Conservation (phyloP, 2,888 invertebrate species). For the Lasius platythorax region DNA sequence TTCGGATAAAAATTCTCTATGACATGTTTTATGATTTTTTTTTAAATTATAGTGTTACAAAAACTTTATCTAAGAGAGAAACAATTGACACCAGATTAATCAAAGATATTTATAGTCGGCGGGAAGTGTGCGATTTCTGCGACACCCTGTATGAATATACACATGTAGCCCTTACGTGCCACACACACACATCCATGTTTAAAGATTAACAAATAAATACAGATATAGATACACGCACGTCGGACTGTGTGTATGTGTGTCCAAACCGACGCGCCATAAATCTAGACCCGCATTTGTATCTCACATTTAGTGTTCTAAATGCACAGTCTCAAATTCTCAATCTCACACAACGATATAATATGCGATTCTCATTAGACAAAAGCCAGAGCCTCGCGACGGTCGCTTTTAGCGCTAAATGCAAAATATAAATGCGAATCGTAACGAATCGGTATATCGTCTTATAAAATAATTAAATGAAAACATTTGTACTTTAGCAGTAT, state of each 20-base stretch:
- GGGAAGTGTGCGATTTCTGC: slow-evolving; percentile 18
- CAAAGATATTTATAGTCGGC: not conserved
- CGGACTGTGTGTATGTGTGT: slow-evolving; percentile 58
- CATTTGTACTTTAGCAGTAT: slow-evolving; percentile 86
- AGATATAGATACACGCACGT: slow-evolving; percentile 70
- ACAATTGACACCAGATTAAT: not conserved
- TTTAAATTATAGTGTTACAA: not conserved
- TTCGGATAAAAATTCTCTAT: not conserved
- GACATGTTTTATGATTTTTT: not conserved
- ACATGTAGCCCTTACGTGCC: slow-evolving; percentile 1
- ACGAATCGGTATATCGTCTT: slow-evolving; percentile 76
- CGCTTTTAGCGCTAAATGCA: slow-evolving; percentile 5
- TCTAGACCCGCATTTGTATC: slow-evolving; percentile 11
- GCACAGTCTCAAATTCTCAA: slow-evolving; percentile 17
- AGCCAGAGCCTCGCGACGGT: not conserved
- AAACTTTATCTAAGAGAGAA: not conserved
- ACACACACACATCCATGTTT: slow-evolving; percentile 11
- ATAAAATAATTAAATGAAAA: slow-evolving; percentile 85
- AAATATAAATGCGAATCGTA: slow-evolving; percentile 62
- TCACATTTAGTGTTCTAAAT: not conserved
- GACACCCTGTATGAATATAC: slow-evolving; percentile 37
- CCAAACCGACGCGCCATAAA: slow-evolving; percentile 37
- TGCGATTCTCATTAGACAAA: slow-evolving; percentile 22
- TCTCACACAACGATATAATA: slow-evolving; percentile 4
- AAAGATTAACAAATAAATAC: slow-evolving; percentile 75